Evolutionary conservation across 1,140 invertebrate species (phyloP).

Genomic region (Choristoneura fumiferana): DNA sequence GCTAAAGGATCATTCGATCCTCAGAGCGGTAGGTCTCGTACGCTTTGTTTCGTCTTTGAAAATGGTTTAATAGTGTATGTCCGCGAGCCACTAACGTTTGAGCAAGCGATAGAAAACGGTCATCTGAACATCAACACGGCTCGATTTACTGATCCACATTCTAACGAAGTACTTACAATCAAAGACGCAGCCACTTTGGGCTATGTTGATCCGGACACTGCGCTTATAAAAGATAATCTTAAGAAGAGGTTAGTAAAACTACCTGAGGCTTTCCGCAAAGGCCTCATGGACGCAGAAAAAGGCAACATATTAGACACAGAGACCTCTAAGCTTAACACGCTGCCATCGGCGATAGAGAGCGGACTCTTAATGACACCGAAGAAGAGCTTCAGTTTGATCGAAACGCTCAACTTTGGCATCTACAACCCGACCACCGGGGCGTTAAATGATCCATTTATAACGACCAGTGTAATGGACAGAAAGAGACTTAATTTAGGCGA

Average conservation of each 20-base stretch:
- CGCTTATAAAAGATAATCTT: slow-evolving; percentile 91
- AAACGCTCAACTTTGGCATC: slow-evolving; percentile 89
- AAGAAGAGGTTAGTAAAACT: slow-evolving; percentile 90
- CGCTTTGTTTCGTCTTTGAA: slow-evolving; percentile 86
- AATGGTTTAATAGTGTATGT: slow-evolving; percentile 85
- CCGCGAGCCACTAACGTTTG: slow-evolving; percentile 86
- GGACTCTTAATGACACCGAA: slow-evolving; percentile 88
- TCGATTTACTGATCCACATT: slow-evolving; percentile 86
- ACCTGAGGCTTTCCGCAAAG: slow-evolving; percentile 91
- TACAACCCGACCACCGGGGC: slow-evolving; percentile 89
- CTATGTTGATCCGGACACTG: slow-evolving; percentile 92
- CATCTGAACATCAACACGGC: slow-evolving; percentile 85
- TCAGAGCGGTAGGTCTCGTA: slow-evolving; percentile 80
- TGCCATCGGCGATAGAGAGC: slow-evolving; percentile 86
- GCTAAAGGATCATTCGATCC: slow-evolving; percentile 84
- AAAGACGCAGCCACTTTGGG: slow-evolving; percentile 91
- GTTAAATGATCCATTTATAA: slow-evolving; percentile 89
- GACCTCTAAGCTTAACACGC: slow-evolving; percentile 87
- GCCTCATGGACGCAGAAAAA: slow-evolving; percentile 92
- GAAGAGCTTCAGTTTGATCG: slow-evolving; percentile 88
- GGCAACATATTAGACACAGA: slow-evolving; percentile 89
- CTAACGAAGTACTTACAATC: slow-evolving; percentile 85
- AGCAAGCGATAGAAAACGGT: slow-evolving; percentile 86
- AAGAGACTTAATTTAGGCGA: slow-evolving; percentile 87
- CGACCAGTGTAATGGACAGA: slow-evolving; percentile 82